A percentile compares a stretch with the other conserved stretches of the same genome.
Conservation (phyloP, 2,797 vertebrate genomes). For the Sebastes minor region DNA sequence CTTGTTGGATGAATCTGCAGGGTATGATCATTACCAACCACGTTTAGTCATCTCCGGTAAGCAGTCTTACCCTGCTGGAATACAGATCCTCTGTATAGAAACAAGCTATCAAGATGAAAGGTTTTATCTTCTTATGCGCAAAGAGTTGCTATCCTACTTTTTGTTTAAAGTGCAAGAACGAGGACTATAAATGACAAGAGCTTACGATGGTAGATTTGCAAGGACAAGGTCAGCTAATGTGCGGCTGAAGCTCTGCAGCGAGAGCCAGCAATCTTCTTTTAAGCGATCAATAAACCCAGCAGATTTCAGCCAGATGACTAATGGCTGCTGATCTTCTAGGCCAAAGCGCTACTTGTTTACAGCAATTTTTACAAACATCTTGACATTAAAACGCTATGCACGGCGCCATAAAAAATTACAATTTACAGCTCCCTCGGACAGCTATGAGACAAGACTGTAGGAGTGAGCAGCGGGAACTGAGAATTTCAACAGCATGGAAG, state of each 20-base stretch:
- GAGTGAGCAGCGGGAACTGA: background rate
- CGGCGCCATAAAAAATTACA: background rate
- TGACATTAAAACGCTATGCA: conserved; percentile 10
- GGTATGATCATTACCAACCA: background rate
- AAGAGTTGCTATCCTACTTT: background rate
- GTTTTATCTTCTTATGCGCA: background rate
- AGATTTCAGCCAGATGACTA: background rate
- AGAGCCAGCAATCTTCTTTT: background rate
- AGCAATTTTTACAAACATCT: background rate
- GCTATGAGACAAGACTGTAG: background rate
- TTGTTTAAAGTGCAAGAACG: background rate
- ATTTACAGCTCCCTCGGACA: background rate
- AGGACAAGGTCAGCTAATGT: conserved; percentile 23
- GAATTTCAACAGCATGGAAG: background rate
- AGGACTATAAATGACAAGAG: background rate
- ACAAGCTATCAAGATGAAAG: background rate
- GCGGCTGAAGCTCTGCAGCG: background rate
- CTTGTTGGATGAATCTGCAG: background rate
- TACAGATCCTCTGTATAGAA: background rate
- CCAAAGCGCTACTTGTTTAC: conserved; percentile 2
- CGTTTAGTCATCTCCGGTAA: background rate
- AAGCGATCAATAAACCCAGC: background rate
- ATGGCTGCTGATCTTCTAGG: background rate
- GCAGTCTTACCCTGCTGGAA: background rate
- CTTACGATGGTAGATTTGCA: background rate